These are phyloP conservation scores for Verasper variegatus DNA, from an alignment of 2,113 vertebrate species.

Conservation along the genomic window DNA sequence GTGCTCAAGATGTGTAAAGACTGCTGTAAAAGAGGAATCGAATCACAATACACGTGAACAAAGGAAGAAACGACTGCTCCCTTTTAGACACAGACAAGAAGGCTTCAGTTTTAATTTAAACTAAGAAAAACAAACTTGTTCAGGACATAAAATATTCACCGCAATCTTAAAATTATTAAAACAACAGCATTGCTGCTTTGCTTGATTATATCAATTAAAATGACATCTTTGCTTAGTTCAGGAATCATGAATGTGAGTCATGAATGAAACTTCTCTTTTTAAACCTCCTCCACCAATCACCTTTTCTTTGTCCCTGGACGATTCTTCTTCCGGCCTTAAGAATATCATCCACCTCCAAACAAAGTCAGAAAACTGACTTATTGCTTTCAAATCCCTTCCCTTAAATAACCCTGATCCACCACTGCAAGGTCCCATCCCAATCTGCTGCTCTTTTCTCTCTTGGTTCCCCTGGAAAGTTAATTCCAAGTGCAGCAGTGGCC, in stretches of 20 bases:
- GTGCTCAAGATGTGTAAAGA: slow-evolving; percentile 28
- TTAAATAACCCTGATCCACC: slow-evolving; percentile 37
- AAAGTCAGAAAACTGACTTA: slow-evolving; percentile 35
- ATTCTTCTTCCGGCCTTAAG: slow-evolving; percentile 19
- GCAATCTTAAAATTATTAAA: too few species aligned
- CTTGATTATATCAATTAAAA: too few species aligned
- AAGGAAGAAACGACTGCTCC: slow-evolving; percentile 13
- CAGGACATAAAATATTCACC: not conserved
- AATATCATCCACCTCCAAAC: slow-evolving; percentile 23
- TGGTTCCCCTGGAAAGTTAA: slow-evolving; percentile 36
- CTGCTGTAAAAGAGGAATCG: slow-evolving; percentile 43
- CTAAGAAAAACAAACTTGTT: too few species aligned
- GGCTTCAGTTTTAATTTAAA: too few species aligned
- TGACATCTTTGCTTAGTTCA: too few species aligned
- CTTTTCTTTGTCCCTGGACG: not conserved
- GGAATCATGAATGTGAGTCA: not conserved
- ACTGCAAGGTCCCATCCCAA: slow-evolving; percentile 41
- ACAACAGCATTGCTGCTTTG: too few species aligned
- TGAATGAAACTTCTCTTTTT: not conserved
- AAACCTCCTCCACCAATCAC: not conserved
- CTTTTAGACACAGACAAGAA: slow-evolving; percentile 4
- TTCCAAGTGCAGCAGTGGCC: not conserved
- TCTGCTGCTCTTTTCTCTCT: slow-evolving; percentile 13
- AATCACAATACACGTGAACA: slow-evolving; percentile 37
- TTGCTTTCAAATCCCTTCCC: slow-evolving; percentile 33